Evolutionary conservation across 2,888 invertebrate genomes (phyloP), one percentile per base, ranked within the genome.

Genomic region (Dastarcus helophoroides): DNA sequence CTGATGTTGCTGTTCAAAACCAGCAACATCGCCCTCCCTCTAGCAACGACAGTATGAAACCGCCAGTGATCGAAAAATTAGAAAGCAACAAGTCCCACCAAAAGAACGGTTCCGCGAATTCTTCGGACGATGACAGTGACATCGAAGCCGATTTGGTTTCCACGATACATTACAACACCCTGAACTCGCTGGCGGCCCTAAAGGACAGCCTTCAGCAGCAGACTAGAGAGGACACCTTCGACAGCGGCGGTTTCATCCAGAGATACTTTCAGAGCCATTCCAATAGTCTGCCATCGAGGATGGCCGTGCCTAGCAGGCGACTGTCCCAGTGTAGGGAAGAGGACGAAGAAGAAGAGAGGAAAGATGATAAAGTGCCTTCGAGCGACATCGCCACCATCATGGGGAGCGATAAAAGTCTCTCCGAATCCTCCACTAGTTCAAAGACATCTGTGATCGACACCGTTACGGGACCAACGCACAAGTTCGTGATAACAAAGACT

Each of bases 261-360:
- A 23, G 27, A 3, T 35, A 35, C 9, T 79, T 79, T 56, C 68
- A 78, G 58, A 76, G 76, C 42, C 79, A 79, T 52, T 77, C 76
- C 41, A 79, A 77, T 54, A 71, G 73, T 46, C 60, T 79, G 37
- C 78, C 79, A 14, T 76, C 75, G 37, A 65, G 73, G 33, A 69
- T 70, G 44, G 64, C 64, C 34, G 63, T 65, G 32, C 73, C 72
- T 45, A 65, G 76, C 3, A 65, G 81, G 15, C 70, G 85, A 8
- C 58, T 85, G 39, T 85, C 84, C 3, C 83, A 85, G 58, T 85
- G 85, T 54, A 71, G 79, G 36, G 85, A 85, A 54, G 85, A 85
- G 61, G 85, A 85, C 47, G 84, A 85, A 54, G 81, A 82, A 31
- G 81, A 80, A 41, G 70, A 61, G 26, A 54, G 51, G 29, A 48